These are phyloP conservation scores for Sebastes taczanowskii DNA, from an alignment of 2,797 vertebrate species.

Conservation along the genomic window DNA sequence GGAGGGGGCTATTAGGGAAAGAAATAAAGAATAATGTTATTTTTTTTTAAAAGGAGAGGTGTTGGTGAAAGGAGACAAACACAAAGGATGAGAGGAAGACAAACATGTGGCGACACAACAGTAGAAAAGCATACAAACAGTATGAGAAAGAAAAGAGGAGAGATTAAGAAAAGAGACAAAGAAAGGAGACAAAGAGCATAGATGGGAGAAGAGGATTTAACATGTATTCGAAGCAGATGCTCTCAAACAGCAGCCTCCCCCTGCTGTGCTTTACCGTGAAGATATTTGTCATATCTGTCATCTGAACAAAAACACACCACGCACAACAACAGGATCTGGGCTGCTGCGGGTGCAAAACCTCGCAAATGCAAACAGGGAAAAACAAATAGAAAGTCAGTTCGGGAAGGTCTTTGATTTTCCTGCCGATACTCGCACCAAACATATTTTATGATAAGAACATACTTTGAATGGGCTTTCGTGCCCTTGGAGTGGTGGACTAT, in stretches of 20 bases:
- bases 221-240: not conserved
- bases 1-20: no score
- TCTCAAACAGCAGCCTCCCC: not conserved
- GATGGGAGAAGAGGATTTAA: not conserved
- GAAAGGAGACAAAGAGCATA: not conserved
- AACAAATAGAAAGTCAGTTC: not conserved
- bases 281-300: constrained; percentile 18
- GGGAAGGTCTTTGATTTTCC: not conserved
- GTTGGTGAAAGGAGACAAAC: not conserved
- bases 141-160: not conserved
- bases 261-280: not conserved
- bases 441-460: not conserved
- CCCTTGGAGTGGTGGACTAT: not conserved
- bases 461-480: not conserved
- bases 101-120: not conserved
- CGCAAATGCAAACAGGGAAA: not conserved
- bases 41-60: not conserved
- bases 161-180: not conserved
- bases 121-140: not conserved
- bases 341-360: not conserved
- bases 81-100: not conserved
- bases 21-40: not conserved
- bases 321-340: not conserved
- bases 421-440: not conserved
- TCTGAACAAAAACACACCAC: not conserved